A percentile compares a stretch with the other conserved stretches of the same genome.
These are phyloP conservation scores for Trichomycterus rosablanca DNA, from an alignment of 2,113 vertebrate species.

Conservation along the genomic window DNA sequence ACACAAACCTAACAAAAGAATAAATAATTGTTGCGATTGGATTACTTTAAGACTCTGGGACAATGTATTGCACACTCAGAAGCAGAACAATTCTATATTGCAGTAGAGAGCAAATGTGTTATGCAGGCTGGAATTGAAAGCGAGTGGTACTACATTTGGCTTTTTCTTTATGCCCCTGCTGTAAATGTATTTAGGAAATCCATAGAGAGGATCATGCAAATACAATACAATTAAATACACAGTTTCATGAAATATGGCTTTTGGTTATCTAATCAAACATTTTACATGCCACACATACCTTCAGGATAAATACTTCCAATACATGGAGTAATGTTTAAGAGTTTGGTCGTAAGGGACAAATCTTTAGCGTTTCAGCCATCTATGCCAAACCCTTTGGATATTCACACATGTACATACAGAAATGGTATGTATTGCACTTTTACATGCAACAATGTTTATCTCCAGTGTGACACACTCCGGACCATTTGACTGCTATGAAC, in stretches of 20 bases:
- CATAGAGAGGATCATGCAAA: slow-evolving; percentile 31
- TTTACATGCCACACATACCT: slow-evolving; percentile 39
- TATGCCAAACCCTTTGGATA: slow-evolving; percentile 7
- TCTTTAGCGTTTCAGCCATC: slow-evolving; percentile 1
- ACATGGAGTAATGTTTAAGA: slow-evolving; percentile 12
- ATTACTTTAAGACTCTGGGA: neutral
- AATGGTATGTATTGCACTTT: slow-evolving; percentile 21
- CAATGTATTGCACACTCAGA: slow-evolving; percentile 17
- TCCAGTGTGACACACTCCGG: slow-evolving; percentile 18
- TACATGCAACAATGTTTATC: slow-evolving; percentile 24
- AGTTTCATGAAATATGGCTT: slow-evolving; percentile 40
- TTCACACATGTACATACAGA: slow-evolving; percentile 9
- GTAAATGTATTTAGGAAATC: slow-evolving; percentile 16
- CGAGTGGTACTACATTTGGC: neutral
- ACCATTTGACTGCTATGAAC: too few species aligned
- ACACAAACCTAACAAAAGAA: too few species aligned
- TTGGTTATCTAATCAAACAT: slow-evolving; percentile 38
- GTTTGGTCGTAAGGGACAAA: slow-evolving; percentile 8
- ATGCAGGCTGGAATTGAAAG: slow-evolving; percentile 8
- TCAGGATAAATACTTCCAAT: slow-evolving; percentile 38
- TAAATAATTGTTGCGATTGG: too few species aligned
- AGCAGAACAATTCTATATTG: slow-evolving; percentile 6
- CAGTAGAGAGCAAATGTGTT: slow-evolving; percentile 12
- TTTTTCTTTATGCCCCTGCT: slow-evolving; percentile 1
- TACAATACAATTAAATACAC: slow-evolving; percentile 37